Percentiles rank a stretch among this genome's conserved stretches.
These are phyloP conservation scores for Ageneiosus marmoratus DNA, from an alignment of 2,113 vertebrate species.

Conservation along the genomic window DNA sequence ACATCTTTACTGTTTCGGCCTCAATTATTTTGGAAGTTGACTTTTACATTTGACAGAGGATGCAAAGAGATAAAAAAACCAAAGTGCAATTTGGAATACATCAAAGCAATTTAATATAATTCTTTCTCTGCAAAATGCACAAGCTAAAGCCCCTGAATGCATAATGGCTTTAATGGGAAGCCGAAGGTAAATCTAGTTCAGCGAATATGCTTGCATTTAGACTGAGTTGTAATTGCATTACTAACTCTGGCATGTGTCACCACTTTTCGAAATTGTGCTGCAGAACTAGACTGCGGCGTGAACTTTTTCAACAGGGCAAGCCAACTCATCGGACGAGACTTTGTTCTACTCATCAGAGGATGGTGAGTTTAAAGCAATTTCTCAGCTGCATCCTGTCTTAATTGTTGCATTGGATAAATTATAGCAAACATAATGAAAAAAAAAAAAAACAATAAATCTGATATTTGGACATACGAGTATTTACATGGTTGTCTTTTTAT, in stretches of 20 bases:
- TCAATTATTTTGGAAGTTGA: neutral
- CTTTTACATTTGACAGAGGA: constrained; percentile 12
- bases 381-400: neutral
- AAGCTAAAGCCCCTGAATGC: constrained; percentile 25
- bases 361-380: neutral
- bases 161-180: constrained; percentile 31
- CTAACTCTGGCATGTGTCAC: neutral
- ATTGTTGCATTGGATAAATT: neutral
- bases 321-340: neutral
- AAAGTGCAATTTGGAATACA: constrained; percentile 31
- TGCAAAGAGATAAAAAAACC: neutral
- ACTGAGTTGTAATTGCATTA: constrained; percentile 32
- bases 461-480: too few species aligned
- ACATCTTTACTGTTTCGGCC: neutral
- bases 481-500: too few species aligned
- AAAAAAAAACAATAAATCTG: too few species aligned
- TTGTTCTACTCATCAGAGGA: neutral
- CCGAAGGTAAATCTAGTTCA: constrained; percentile 40
- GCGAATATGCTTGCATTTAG: constrained; percentile 20
- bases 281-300: neutral
- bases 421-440: too few species aligned
- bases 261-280: constrained; percentile 6
- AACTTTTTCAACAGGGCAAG: neutral
- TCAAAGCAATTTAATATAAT: constrained; percentile 30
- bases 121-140: constrained; percentile 15